Base-by-base conservation (phyloP, 2,797 vertebrate species). In the Alauda arvensis region DNA sequence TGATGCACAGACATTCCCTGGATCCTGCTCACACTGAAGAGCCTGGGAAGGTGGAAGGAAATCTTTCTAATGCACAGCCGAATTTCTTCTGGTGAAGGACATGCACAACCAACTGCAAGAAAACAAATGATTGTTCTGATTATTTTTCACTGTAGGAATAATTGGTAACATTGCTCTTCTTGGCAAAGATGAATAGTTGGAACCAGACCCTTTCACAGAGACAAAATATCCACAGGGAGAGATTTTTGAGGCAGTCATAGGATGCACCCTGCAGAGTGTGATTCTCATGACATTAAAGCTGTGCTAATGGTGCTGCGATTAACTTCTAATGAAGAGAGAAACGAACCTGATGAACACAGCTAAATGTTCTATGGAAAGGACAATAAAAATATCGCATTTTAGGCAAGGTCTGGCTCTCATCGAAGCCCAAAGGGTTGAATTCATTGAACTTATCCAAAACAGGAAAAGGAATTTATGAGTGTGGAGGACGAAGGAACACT, bases 91-190 rank as follows among this genome's bases (percentile, higher is more conserved):
- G 79, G 62, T 88, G 88, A 93, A 90, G 94, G 90, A 88, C 43
- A n/a, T 59, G 87, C 40, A 78, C 63, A 76, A 87, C 67, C 69
- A 87, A 85, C 88, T 91, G 91, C 79, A 61, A 69, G 82, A 91
- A 92, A 91, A 81, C 78, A 90, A 94, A 90, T 63, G 25, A 71
- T 86, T 92, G 86, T 78, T 83, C 91, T 85, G 92, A 93, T 93
- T 93, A 94, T 95, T 94, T 87, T 83, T 87, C 88, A 76, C 91
- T 94, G 94, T 71, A 82, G 85, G 69, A 95, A 88, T 94, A 93
- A 94, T 95, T 94, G 91, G 85, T 92, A 94, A 92, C 93, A 94
- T 95, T 94, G 88, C 93, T 94, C 91, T 81, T 78, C 82, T 93
- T 94, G 92, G 94, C 92, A 81, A 83, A 88, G 86, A 91, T 93